Base-by-base conservation (phyloP, 2,797 vertebrate genomes). In the Odontamblyopus lacepedii region DNA sequence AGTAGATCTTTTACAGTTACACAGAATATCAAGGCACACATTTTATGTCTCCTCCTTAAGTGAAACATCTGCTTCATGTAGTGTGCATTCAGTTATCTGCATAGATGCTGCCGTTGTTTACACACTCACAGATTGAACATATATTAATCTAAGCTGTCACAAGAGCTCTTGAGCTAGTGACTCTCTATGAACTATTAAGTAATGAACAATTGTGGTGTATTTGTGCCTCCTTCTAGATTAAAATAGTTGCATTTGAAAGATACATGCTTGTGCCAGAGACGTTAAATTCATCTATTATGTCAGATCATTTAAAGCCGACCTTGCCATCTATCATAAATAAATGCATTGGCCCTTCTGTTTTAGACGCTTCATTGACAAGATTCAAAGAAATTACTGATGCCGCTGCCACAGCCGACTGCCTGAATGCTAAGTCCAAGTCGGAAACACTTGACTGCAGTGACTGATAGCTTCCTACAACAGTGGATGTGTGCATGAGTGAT, bases 381-480 rank as follows among this genome's bases (percentile, higher is more conserved):
- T 83, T 78, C 74, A 92, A 88, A 92, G 85, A 87, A 90, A 92
- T 93, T 83, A 87, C 79, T 57, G 59, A 70, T 63, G 70, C 78
- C 81, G 76, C 78, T 85, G 83, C 80, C 79, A 80, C 76, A 76
- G 84, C 82, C 57, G 35, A 30, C 70, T 59, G 75, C 65, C 86
- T 87, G 88, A 76, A 73, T 92, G 84, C 85, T 87, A 91, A 90
- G 80, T 85, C 89, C 83, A 78, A 78, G 53, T 78, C 41, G 72
- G 79, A 87, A 84, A 77, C 87, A 86, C 82, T 89, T 84, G 87
- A 86, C 77, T 85, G 79, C 67, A 53, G 79, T 90, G 80, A 88
- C 83, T 87, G 89, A 89, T 93, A 85, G 88, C 85, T 91, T 88
- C 87, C 89, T 90, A 92, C 81, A 88, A 80, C 86, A 71, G 82